phyloP scores from a whole-genome alignment of 2,888 invertebrate genomes.

The Dryococelus australis region DNA sequence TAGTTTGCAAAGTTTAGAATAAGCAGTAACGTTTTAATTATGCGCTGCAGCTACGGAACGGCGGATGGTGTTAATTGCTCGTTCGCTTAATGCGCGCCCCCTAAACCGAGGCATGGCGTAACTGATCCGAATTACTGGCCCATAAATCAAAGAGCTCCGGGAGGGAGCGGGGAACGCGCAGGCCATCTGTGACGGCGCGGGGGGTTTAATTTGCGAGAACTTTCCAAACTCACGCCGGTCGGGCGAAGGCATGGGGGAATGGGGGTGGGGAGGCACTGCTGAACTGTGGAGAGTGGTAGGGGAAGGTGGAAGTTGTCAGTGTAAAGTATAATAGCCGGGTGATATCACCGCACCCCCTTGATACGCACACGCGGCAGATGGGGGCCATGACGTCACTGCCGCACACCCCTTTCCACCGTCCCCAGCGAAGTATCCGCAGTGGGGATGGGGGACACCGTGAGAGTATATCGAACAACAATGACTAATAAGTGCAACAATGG shows the following conservation, averaged over 20 bases:
- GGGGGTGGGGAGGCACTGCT: no score
- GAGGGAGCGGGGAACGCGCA: not conserved
- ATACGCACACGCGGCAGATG: not conserved
- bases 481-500: conserved; percentile 11
- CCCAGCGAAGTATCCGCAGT: not conserved
- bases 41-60: not conserved
- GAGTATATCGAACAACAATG: conserved; percentile 16
- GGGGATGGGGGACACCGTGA: not conserved
- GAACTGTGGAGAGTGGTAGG: not conserved
- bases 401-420: not conserved
- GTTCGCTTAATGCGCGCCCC: not conserved
- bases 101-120: not conserved
- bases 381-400: not conserved
- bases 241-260: no score
- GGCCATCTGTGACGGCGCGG: not conserved
- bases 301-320: not conserved
- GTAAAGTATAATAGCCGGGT: conserved; percentile 11
- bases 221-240: no score
- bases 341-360: not conserved
- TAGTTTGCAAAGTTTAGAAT: no score
- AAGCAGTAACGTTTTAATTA: no score
- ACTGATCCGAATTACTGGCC: not conserved
- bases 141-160: not conserved
- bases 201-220: not conserved
- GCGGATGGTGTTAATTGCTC: not conserved